phyloP scores from a whole-genome alignment of 2,888 invertebrate species.

The Rotaria macrura region DNA sequence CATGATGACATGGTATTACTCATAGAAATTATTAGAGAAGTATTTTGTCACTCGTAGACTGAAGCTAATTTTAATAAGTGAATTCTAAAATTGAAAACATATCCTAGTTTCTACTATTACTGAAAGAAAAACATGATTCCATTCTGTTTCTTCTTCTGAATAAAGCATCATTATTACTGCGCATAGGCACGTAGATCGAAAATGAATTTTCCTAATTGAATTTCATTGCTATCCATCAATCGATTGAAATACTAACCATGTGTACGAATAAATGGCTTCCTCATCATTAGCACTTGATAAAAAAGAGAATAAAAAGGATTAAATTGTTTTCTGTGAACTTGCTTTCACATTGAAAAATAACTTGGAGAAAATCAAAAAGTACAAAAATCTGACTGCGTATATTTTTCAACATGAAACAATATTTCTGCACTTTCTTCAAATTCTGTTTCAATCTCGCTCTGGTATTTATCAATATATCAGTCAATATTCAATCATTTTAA shows the following conservation, averaged over 20 bases:
- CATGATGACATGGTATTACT: slow-evolving; percentile 68
- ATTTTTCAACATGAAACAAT: slow-evolving; percentile 82
- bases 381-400: slow-evolving; percentile 97
- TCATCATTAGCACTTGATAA: slow-evolving; percentile 90
- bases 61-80: no score
- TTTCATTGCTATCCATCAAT: slow-evolving; percentile 77
- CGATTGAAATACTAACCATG: slow-evolving; percentile 57
- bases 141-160: no score
- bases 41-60: slow-evolving; percentile 88
- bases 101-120: no score
- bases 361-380: slow-evolving; percentile 67
- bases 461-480: slow-evolving; percentile 81
- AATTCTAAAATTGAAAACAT: not conserved
- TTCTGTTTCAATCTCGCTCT: slow-evolving; percentile 56
- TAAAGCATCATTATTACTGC: slow-evolving; percentile 54
- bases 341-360: slow-evolving; percentile 57
- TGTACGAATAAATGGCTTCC: slow-evolving; percentile 71
- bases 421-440: slow-evolving; percentile 57
- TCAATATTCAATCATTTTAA: slow-evolving; percentile 84
- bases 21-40: no score
- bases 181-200: slow-evolving; percentile 95
- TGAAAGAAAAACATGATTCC: no score
- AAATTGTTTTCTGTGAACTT: no score
- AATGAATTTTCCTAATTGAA: slow-evolving; percentile 97
- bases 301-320: no score